Base-by-base conservation (phyloP, 1,140 invertebrate genomes). In the Oryctes rhinoceros region DNA sequence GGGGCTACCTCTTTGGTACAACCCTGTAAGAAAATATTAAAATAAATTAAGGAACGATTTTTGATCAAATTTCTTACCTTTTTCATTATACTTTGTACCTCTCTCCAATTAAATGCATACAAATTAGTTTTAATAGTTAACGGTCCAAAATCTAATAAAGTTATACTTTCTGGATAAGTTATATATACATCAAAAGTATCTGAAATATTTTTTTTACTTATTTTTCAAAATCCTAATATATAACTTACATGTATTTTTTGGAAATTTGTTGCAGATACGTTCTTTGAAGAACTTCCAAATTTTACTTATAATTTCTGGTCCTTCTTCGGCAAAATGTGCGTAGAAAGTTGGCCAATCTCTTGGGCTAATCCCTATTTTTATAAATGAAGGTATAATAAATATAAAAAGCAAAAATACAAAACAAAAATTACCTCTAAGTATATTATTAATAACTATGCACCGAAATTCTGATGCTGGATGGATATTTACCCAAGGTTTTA, bases 291-390 rank as follows among this genome's bases (percentile, higher is more conserved):
- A 87, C 10, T 82, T 81, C 44, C 65, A 81, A 48, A 87, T 59
- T 18, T 48, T 83, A 77, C 82, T 79, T 80, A 87, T 86, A 80
- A 87, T 86, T 71, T 83, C 53, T 6, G 79, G 82, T 9, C 85
- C 85, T 74, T 87, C 86, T 74, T 86, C 85, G 20, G 84, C 84
- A 76, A 84, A 87, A 80, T 87, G 86, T 1, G 80, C 80, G 81
- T 86, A 87, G 80, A 81, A 87, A 11, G 85, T 85, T n/a, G 86
- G 86, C 85, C 85, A 87, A 82, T 87, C 86, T 77, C 86, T 83
- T 10, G 85, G 84, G 11, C 85, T 86, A 24, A 87, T 87, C 30
- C 85, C 83, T 81, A 49, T 59, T 75, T 76, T 24, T 3, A 67
- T 35, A 18, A 67, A 67, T 67, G 15, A 18, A 74, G 39, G 30